Evolutionary conservation across 2,797 vertebrate species (phyloP).

Genomic region (Tapera naevia): DNA sequence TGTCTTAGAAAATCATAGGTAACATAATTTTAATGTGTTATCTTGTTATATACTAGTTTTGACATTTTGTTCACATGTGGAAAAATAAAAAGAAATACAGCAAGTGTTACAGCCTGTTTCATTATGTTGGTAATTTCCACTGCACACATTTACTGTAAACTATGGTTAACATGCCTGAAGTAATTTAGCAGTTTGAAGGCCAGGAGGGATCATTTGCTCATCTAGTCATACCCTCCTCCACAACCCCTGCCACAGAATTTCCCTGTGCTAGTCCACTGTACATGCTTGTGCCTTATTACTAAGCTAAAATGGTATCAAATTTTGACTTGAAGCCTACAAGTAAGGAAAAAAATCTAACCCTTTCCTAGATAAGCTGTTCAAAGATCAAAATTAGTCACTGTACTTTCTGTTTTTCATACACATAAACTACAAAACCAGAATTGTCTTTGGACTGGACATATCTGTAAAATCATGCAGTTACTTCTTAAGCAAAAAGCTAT

Average conservation of each 20-base stretch:
- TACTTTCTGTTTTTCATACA: neutral
- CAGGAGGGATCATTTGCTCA: constrained; percentile 53
- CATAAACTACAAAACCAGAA: neutral
- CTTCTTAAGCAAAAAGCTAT: neutral
- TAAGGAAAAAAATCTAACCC: neutral
- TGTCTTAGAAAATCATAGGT: neutral
- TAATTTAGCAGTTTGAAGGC: constrained; percentile 26
- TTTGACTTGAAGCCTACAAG: neutral
- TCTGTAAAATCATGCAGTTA: neutral
- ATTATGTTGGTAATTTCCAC: constrained; percentile 17
- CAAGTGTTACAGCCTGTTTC: neutral
- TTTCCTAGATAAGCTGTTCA: neutral
- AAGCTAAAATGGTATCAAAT: neutral
- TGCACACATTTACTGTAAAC: constrained; percentile 33
- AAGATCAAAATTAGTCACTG: neutral
- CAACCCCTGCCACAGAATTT: neutral
- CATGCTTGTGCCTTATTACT: neutral
- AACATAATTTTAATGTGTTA: neutral
- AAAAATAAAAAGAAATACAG: neutral
- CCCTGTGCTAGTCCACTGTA: neutral
- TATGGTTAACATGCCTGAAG: constrained; percentile 37
- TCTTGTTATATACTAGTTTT: accelerated
- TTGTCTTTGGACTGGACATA: neutral
- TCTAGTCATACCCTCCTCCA: neutral
- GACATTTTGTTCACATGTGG: neutral